These are phyloP conservation scores for Protonibea diacanthus DNA, from an alignment of 2,797 vertebrate genomes.

Conservation along the genomic window DNA sequence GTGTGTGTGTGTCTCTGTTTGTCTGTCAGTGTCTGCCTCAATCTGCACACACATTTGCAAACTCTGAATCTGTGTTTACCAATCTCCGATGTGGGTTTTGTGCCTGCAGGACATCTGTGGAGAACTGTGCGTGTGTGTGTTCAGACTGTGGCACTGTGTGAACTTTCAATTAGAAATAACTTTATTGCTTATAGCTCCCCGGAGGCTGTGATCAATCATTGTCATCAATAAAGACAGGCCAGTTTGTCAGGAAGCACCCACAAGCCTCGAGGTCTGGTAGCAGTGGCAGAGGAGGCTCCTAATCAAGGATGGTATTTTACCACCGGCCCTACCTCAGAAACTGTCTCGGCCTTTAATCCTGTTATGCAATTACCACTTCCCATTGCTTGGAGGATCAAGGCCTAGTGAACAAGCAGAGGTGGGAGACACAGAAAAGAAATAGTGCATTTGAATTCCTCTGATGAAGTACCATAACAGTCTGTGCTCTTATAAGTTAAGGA, in stretches of 20 bases:
- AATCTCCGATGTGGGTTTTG: slow-evolving; percentile 24
- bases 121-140: background rate
- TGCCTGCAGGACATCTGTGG: slow-evolving; percentile 13
- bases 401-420: slow-evolving; percentile 24
- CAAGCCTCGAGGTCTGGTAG: slow-evolving; percentile 42
- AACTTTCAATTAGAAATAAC: slow-evolving; percentile 85
- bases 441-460: slow-evolving; percentile 24
- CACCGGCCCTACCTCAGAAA: slow-evolving; percentile 36
- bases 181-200: slow-evolving; percentile 78
- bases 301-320: slow-evolving; percentile 56
- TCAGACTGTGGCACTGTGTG: slow-evolving; percentile 45
- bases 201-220: slow-evolving; percentile 79
- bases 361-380: slow-evolving; percentile 45
- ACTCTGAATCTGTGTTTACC: slow-evolving; percentile 14
- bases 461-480: slow-evolving; percentile 3
- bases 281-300: slow-evolving; percentile 45
- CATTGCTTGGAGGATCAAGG: slow-evolving; percentile 37
- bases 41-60: slow-evolving; percentile 51
- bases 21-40: slow-evolving; percentile 31
- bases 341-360: slow-evolving; percentile 51
- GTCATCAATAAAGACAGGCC: slow-evolving; percentile 80
- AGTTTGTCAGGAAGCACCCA: slow-evolving; percentile 76
- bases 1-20: slow-evolving; percentile 26
- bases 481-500: slow-evolving; percentile 29
- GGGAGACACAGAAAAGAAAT: slow-evolving; percentile 15